Evolutionary conservation across 2,888 invertebrate species (phyloP).

Genomic region (Xanthorhoe spadicearia): DNA sequence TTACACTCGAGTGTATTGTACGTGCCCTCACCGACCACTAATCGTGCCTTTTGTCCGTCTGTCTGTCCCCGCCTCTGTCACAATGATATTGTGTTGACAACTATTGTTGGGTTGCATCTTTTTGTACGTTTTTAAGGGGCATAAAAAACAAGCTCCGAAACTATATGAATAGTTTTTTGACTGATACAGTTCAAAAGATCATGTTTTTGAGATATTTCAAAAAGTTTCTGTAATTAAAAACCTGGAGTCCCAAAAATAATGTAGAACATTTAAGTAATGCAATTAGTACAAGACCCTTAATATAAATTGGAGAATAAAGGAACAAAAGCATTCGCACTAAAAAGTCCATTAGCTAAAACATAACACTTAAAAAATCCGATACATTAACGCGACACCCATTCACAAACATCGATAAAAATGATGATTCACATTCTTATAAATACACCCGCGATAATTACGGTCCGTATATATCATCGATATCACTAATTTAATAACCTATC

Average conservation of each 20-base stretch:
- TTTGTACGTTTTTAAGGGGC: slow-evolving; percentile 28
- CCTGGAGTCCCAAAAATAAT: neutral
- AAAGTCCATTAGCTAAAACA: slow-evolving; percentile 35
- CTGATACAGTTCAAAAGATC: neutral
- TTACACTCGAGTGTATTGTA: slow-evolving; percentile 18
- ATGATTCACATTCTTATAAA: slow-evolving; percentile 52
- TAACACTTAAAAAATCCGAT: slow-evolving; percentile 32
- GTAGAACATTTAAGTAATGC: neutral
- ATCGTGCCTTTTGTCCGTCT: slow-evolving; percentile 64
- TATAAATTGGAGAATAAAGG: neutral
- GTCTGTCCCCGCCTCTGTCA: slow-evolving; percentile 55
- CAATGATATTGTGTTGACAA: slow-evolving; percentile 70
- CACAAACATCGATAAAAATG: slow-evolving; percentile 56
- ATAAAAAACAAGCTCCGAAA: slow-evolving; percentile 12
- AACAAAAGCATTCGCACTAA: slow-evolving; percentile 17
- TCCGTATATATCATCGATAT: slow-evolving; percentile 65
- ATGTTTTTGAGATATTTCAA: no score
- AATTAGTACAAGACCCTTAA: neutral
- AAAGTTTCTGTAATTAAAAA: neutral
- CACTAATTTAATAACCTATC: slow-evolving; percentile 81
- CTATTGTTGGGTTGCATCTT: slow-evolving; percentile 58
- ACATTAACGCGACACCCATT: slow-evolving; percentile 53
- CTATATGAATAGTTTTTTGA: neutral
- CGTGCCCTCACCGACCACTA: slow-evolving; percentile 48
- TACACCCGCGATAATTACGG: slow-evolving; percentile 62